phyloP scores from a whole-genome alignment of 2,797 vertebrate genomes.

The Acanthurus leucopareius region DNA sequence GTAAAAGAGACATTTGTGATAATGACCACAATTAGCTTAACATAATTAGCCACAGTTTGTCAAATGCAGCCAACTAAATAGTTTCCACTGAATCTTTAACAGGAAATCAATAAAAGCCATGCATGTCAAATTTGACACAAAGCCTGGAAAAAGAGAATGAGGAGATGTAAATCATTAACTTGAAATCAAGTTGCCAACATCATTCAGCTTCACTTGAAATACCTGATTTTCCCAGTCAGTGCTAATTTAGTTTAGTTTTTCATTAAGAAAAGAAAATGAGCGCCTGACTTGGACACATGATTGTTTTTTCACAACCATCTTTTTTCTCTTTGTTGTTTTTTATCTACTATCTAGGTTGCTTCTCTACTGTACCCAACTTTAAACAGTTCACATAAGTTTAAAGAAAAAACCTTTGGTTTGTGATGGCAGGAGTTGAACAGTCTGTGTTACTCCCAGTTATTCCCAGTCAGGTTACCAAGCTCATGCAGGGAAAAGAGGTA shows the following conservation, averaged over 20 bases:
- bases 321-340: not conserved
- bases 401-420: too few species aligned
- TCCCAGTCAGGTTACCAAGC: too few species aligned
- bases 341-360: not conserved
- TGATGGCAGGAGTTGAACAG: too few species aligned
- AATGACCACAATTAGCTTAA: not conserved
- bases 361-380: not conserved
- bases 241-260: not conserved
- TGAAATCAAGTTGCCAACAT: conserved; percentile 3
- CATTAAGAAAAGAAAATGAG: not conserved
- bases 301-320: not conserved
- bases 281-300: not conserved
- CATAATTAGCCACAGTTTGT: not conserved
- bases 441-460: too few species aligned
- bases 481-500: too few species aligned
- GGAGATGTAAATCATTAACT: not conserved
- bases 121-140: not conserved
- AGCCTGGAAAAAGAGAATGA: not conserved
- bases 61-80: not conserved
- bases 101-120: not conserved
- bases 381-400: too few species aligned
- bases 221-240: not conserved
- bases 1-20: not conserved
- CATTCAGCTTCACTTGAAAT: not conserved
- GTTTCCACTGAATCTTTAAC: not conserved